Percentiles rank a stretch among this genome's conserved stretches.
Evolutionary conservation across 2,888 invertebrate genomes (phyloP).

Genomic region (Cephus rjabovi): DNA sequence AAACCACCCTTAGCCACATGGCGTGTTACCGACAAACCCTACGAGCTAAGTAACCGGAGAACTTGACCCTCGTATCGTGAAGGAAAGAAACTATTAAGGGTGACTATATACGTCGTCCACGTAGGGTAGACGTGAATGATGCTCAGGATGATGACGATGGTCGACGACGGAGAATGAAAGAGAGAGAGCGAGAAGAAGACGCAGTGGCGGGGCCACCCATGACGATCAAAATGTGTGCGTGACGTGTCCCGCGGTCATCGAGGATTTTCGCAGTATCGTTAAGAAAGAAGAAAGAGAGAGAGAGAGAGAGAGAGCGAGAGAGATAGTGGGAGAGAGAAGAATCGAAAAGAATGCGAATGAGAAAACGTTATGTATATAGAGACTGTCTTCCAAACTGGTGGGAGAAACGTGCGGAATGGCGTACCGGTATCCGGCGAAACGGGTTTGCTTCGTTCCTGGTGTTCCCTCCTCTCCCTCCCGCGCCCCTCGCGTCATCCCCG

Average conservation of each 20-base stretch:
- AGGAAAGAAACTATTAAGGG: background rate
- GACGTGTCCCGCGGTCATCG: constrained; percentile 11
- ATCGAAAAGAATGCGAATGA: background rate
- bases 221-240: background rate
- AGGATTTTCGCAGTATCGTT: constrained; percentile 8
- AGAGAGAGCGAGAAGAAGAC: background rate
- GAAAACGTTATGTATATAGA: background rate
- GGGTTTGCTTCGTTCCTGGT: constrained; percentile 17
- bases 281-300: background rate
- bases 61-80: background rate
- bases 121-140: background rate
- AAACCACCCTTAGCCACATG: background rate
- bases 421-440: constrained; percentile 26
- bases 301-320: background rate
- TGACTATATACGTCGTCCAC: background rate
- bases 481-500: background rate
- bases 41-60: background rate
- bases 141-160: background rate
- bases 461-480: background rate
- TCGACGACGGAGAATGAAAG: background rate
- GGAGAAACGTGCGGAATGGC: background rate
- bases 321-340: background rate
- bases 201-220: background rate
- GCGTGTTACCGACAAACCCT: background rate
- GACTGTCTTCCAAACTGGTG: background rate